Evolutionary conservation across 2,888 invertebrate species (phyloP), one percentile per base, ranked within the genome.

Genomic region (Quadroppia sp.): DNA sequence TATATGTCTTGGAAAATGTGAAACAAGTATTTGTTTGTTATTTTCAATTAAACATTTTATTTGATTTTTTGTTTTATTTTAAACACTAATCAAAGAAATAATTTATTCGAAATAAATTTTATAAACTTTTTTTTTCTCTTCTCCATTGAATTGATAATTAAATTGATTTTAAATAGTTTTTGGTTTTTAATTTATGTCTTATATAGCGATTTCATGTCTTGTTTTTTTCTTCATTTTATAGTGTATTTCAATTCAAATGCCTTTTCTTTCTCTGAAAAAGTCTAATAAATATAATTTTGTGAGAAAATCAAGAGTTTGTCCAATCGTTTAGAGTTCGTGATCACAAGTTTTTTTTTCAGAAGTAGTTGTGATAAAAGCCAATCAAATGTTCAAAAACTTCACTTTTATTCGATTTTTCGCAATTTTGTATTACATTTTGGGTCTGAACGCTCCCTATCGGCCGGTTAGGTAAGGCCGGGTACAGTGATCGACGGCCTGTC

Each of bases 291-390:
- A 53, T 53, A 15, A 11, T 45, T 7, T 45, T 36, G n/a, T 36
- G 36, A 45, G 45, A 45, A 45, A 45, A 45, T n/a, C n/a, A 45
- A 45, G 45, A 13, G 6, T 13, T 25, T 6, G 23, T 23, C 11
- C 23, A n/a, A 53, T 53, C 53, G 53, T 20, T 53, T 20, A 25
- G 53, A 53, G 25, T 53, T 53, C 53, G 53, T 53, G 53, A 53
- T 53, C 25, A 50, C 20, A 20, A 50, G 50, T 50, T 50, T n/a
- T 36, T 36, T 36, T 7, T 36, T n/a, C n/a, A 45, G 11, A 45
- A 25, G 25, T n/a, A 53, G 53, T 53, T 53, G 23, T 53, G 53
- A 53, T 53, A 53, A 53, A 53, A 53, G 9, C 11, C 45, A 45
- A 45, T 45, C 11, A 17, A 45, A 45, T 13, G 11, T 15, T 4